Conservation (phyloP, 2,797 vertebrate genomes). For the Gorsachius magnificus region DNA sequence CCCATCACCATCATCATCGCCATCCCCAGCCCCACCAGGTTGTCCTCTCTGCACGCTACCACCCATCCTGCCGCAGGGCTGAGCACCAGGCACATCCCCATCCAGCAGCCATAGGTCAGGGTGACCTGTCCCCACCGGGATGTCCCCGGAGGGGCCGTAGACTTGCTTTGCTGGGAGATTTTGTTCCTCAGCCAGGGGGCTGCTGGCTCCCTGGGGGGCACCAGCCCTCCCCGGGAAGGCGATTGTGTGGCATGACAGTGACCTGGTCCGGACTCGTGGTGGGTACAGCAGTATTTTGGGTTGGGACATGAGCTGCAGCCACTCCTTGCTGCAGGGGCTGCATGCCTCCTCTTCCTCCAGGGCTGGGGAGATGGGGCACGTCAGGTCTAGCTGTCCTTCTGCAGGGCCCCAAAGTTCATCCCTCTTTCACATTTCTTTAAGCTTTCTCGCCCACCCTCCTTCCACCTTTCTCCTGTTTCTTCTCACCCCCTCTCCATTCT, state of each 20-base stretch:
- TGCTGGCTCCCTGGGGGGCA: background rate
- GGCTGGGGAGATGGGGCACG: background rate
- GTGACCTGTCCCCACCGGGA: background rate
- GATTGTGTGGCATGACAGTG: background rate
- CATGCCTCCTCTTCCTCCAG: background rate
- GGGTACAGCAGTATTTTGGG: background rate
- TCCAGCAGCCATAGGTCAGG: background rate
- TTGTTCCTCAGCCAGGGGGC: background rate
- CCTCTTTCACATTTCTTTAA: constrained; percentile 6
- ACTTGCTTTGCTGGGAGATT: background rate
- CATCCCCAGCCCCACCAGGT: background rate
- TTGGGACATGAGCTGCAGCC: background rate
- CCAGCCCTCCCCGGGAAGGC: background rate
- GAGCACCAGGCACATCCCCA: background rate
- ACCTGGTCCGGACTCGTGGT: background rate
- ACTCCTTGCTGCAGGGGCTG: background rate
- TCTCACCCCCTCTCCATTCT: constrained; percentile 44
- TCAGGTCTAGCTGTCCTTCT: background rate
- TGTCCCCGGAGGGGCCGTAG: background rate
- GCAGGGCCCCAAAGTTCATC: background rate
- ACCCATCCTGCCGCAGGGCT: rapidly evolving
- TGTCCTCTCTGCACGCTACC: background rate
- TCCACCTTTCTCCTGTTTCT: constrained; percentile 9
- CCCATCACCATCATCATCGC: background rate
- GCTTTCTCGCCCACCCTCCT: constrained; percentile 19